Evolutionary conservation across 2,797 vertebrate genomes (phyloP), one percentile per base, ranked within the genome.

Genomic region (Gymnoscopelus microlampas): DNA sequence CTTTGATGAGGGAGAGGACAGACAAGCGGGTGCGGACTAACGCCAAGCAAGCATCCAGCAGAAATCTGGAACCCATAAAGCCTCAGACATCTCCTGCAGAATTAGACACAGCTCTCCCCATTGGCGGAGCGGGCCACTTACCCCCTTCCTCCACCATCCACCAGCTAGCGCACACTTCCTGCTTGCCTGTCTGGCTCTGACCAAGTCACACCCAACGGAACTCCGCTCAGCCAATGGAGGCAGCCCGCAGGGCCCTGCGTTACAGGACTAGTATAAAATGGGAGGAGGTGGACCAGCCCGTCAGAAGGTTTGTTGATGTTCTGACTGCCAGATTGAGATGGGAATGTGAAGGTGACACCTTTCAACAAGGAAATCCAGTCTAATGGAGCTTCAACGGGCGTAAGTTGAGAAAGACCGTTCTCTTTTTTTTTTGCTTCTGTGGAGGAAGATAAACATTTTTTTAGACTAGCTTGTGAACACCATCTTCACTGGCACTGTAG

Each of bases 21-120:
- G 79, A 82, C 80, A 73, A 63, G 61, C 69, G 80, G 77, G 77
- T 86, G 88, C n/a, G 19, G 74, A 80, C 82, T 72, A 79, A 84
- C 64, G 63, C 82, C 84, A 74, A 66, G 60, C 51, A 24, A 35
- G 51, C 54, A 19, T 66, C 56, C 84, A 79, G 84, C 82, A 70
- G 87, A 92, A 96, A 96, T 96, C 95, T 96, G 95, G 95, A 95
- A 95, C 91, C 95, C 90, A 95, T 96, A 95, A 95, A 92, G 91
- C 74, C 87, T 90, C 91, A 89, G 89, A 89, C 93, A 87, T 91
- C 91, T 81, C 82, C 81, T 93, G 93, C 87, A 82, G 91, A 93
- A 88, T 92, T 90, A 90, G 84, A 89, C 90, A 89, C 83, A 76
- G 87, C 87, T 66, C 80, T 81, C 76, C 82, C 76, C 73, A 91